Evolutionary conservation across 1,140 invertebrate genomes (phyloP).

Genomic region (Neodiprion fabricii): DNA sequence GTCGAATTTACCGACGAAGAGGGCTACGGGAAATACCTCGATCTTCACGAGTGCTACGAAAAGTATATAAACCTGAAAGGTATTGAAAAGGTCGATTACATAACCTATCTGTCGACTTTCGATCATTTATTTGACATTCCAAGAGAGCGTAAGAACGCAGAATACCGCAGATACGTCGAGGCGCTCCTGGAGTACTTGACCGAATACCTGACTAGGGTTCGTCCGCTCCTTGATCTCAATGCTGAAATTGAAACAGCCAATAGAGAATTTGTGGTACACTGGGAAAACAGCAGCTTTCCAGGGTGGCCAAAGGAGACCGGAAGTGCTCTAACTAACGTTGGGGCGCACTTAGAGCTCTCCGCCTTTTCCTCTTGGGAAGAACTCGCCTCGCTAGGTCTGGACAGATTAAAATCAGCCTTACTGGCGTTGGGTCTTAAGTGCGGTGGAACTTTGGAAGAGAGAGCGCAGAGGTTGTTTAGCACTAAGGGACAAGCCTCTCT

Average conservation of each 20-base stretch:
- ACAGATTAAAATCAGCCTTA: conserved; percentile 96
- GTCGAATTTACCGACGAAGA: conserved; percentile 99
- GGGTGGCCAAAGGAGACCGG: conserved; percentile 98
- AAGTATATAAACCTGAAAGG: conserved; percentile 97
- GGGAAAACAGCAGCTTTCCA: conserved; percentile 88
- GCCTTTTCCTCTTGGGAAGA: conserved; percentile 98
- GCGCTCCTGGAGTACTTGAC: conserved; percentile 87
- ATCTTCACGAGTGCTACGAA: conserved; percentile 97
- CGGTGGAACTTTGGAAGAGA: conserved; percentile 96
- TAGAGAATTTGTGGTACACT: conserved; percentile 86
- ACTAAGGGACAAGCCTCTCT: conserved; percentile 94
- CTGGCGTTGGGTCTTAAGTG: conserved; percentile 98
- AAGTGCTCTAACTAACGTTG: conserved; percentile 89
- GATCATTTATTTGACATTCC: conserved; percentile 97
- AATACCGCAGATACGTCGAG: conserved; percentile 90
- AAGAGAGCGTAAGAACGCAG: conserved; percentile 91
- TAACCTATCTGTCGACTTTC: conserved; percentile 92
- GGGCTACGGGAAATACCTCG: conserved; percentile 98
- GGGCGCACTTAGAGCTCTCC: conserved; percentile 95
- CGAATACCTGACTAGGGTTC: conserved; percentile 85
- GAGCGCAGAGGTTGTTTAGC: conserved; percentile 93
- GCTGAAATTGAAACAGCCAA: conserved; percentile 79
- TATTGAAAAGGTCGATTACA: conserved; percentile 96
- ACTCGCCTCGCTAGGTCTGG: conserved; percentile 92
- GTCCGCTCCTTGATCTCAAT: conserved; percentile 89